phyloP scores from a whole-genome alignment of 1,140 invertebrate species.

The Diplogasteroides magnus region DNA sequence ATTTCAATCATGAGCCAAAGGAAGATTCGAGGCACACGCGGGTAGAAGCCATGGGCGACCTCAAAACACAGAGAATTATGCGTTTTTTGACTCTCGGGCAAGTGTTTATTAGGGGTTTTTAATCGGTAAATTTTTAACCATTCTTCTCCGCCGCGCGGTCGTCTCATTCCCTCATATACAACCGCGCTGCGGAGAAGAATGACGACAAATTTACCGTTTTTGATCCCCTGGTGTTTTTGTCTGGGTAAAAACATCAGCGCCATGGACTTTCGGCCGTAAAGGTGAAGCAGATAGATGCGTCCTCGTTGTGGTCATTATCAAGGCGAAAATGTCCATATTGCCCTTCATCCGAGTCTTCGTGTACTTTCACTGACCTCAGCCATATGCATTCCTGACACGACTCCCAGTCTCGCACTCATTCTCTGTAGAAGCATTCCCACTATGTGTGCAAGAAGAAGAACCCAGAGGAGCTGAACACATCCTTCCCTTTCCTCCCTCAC shows the following conservation, averaged over 20 bases:
- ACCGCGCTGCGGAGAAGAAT: too few species aligned
- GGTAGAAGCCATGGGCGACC: slow-evolving; percentile 69
- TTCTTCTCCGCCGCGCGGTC: too few species aligned
- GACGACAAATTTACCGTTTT: too few species aligned
- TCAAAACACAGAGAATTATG: too few species aligned
- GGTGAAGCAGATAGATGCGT: neutral
- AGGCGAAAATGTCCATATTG: too few species aligned
- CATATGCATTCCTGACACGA: slow-evolving; percentile 60
- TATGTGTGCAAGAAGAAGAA: slow-evolving; percentile 76
- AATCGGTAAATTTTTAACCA: too few species aligned
- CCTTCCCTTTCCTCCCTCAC: too few species aligned
- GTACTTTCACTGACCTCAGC: slow-evolving; percentile 58
- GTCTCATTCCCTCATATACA: too few species aligned
- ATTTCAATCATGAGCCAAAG: slow-evolving; percentile 91
- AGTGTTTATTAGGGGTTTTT: neutral
- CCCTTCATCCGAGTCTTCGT: slow-evolving; percentile 75
- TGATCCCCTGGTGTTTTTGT: neutral
- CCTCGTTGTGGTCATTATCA: neutral
- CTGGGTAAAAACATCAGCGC: neutral
- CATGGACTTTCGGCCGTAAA: neutral
- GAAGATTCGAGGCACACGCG: slow-evolving; percentile 69
- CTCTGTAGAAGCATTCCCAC: slow-evolving; percentile 80
- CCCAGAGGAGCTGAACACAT: slow-evolving; percentile 79
- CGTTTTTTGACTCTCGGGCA: neutral
- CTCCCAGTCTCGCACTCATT: slow-evolving; percentile 74